Base-by-base conservation (phyloP, 2,113 vertebrate species). In the Halichoeres trimaculatus region DNA sequence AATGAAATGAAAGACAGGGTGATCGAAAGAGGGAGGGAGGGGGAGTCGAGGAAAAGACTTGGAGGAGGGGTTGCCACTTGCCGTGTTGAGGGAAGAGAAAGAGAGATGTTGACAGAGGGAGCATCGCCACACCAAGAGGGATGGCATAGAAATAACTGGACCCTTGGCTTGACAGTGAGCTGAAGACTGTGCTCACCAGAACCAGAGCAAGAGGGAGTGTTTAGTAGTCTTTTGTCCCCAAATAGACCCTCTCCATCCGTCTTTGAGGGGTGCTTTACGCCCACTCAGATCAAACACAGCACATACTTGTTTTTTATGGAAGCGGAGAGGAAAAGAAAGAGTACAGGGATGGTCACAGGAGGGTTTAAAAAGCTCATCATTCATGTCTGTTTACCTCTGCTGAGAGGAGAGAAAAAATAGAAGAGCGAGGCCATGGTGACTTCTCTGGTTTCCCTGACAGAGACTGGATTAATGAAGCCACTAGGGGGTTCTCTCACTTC, bases 381-480 rank as follows among this genome's bases (percentile, higher is more conserved):
- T 90, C 84, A 87, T 85, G 90, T 89, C 77, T 87, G 85, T 93
- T 90, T 92, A 88, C 86, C 84, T 85, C 85, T 76, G 72, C 61
- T 48, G 50, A 80, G 85, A 81, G 57, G 47, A 64, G 73, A 74
- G 53, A 76, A 57, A 69, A 74, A 81, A 79, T 45, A 78, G 26
- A 45, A 86, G 77, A 80, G 68, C 23, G 41, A 80, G 78, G 63
- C 73, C 65, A 67, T 68, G 45, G 83, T 74, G 85, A 86, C 80
- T 88, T 74, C 82, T 87, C 75, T 54, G 80, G 86, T 87, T 88
- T 91, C 82, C 81, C 83, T 87, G 61, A 84, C 74, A 87, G 76
- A 86, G 72, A 24, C 69, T 79, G 83, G 78, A 86, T 91, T 93
- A 93, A 92, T 92, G 89, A 92, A 86, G 88, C 85, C 88, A 92